Conservation (phyloP, 2,797 vertebrate species). For the Pipistrellus pipistrellus region DNA sequence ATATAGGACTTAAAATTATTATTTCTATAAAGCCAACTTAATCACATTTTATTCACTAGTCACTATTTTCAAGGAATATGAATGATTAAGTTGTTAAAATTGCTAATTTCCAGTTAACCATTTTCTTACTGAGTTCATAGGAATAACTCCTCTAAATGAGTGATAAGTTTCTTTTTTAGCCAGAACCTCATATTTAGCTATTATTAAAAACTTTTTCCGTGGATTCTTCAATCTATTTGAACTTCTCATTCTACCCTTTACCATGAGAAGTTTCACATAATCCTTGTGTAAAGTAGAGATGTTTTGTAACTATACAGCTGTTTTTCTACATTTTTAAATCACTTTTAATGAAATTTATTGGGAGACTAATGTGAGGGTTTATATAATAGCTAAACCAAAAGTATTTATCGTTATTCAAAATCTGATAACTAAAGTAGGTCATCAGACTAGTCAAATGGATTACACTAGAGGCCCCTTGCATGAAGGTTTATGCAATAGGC, state of each 20-base stretch:
- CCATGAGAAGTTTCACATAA: not conserved
- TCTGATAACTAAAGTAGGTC: not conserved
- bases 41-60: conserved; percentile 92
- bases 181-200: not conserved
- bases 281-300: not conserved
- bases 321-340: not conserved
- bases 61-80: conserved; percentile 85
- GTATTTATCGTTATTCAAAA: not conserved
- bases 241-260: not conserved
- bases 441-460: not conserved
- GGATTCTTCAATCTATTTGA: not conserved
- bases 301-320: not conserved
- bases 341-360: not conserved
- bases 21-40: conserved; percentile 86
- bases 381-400: not conserved
- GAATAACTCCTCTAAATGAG: not conserved
- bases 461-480: not conserved
- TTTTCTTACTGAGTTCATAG: conserved; percentile 47
- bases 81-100: conserved; percentile 89
- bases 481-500: too few species aligned
- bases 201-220: conserved; percentile 29
- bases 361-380: not conserved
- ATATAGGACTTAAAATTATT: conserved; percentile 85
- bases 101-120: conserved; percentile 86
- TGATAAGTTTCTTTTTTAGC: not conserved